A percentile compares a stretch with the other conserved stretches of the same genome.
phyloP scores from a whole-genome alignment of 2,888 invertebrate species.

The Noctua janthina region DNA sequence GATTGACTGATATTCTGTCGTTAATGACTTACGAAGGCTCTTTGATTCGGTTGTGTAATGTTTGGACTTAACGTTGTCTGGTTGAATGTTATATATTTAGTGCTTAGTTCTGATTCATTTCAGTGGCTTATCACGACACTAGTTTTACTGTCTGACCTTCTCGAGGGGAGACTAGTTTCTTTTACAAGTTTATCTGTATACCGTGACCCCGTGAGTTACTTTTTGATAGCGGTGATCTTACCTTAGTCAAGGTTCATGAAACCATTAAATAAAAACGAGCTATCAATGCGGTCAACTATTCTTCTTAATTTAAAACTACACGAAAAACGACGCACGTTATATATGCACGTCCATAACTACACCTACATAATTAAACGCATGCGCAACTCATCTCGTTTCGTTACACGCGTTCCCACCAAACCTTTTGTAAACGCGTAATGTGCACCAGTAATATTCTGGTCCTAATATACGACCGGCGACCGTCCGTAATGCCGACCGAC shows the following conservation, averaged over 20 bases:
- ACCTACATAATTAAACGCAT: conserved; percentile 61
- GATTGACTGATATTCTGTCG: conserved; percentile 63
- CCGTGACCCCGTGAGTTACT: background rate
- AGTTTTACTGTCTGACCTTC: conserved; percentile 31
- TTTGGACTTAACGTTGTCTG: conserved; percentile 33
- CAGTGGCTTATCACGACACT: conserved; percentile 41
- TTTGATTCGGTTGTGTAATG: conserved; percentile 54
- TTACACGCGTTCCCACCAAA: conserved; percentile 63
- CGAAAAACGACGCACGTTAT: conserved; percentile 19
- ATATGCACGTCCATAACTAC: conserved; percentile 32
- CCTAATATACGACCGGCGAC: conserved; percentile 66
- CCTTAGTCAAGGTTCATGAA: background rate
- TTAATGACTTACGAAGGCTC: conserved; percentile 62
- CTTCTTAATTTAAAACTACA: conserved; percentile 15
- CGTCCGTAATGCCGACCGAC: conserved; percentile 58
- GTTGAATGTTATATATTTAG: conserved; percentile 19
- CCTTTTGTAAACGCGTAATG: conserved; percentile 65
- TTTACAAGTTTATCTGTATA: conserved; percentile 9
- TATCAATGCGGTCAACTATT: background rate
- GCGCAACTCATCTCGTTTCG: conserved; percentile 63
- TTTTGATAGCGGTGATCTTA: background rate
- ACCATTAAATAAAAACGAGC: background rate
- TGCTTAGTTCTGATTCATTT: conserved; percentile 31
- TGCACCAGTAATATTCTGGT: conserved; percentile 66
- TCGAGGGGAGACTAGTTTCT: conserved; percentile 5